Evolutionary conservation across 2,888 invertebrate species (phyloP), one percentile per base, ranked within the genome.

Genomic region (Arrhopalites spinosus): DNA sequence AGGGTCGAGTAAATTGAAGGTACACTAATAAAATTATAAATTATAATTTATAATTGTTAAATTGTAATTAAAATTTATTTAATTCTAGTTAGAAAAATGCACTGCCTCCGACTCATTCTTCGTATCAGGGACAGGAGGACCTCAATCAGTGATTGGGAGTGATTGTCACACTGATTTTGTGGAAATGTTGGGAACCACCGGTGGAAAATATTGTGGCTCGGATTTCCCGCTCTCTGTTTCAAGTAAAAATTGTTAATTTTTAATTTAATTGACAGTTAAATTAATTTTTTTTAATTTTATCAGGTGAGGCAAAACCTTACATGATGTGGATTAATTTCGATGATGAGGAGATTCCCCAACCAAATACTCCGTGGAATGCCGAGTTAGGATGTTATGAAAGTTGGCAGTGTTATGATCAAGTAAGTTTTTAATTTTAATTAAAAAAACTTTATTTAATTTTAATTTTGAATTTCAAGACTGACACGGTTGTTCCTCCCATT

Each of bases 241-340:
- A 47, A 73, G 73, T 64, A 64, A 50, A 23, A 2, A 29, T n/a
- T n/a, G n/a, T n/a, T n/a, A n/a, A n/a, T n/a, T n/a, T n/a, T n/a
- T 36, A 36, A 36, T 36, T 36, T 36, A 3, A 7, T 36, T 36
- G 36, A 7, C 3, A 36, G 11, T 36, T 11, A 36, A 36, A 36
- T 7, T 36, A 11, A 7, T 11, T 36, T 11, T 11, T 36, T 11
- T 3, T 36, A 36, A 36, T 36, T 36, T 36, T 36, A 11, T 7
- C 36, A 36, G 73, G 73, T 61, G 45, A 36, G n/a, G 71, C 77
- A 0, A 74, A 70, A 63, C 77, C 77, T 0, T 77, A 63, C 53
- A 61, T 64, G 30, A 74, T 77, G 77, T 77, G 29, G 30, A 74
- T 77, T 8, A 70, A 70, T 43, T 74, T 77, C 43, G 47, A 77